Percentiles rank a stretch among this genome's conserved stretches.
phyloP scores from a whole-genome alignment of 2,113 vertebrate genomes.

The Anguilla rostrata region DNA sequence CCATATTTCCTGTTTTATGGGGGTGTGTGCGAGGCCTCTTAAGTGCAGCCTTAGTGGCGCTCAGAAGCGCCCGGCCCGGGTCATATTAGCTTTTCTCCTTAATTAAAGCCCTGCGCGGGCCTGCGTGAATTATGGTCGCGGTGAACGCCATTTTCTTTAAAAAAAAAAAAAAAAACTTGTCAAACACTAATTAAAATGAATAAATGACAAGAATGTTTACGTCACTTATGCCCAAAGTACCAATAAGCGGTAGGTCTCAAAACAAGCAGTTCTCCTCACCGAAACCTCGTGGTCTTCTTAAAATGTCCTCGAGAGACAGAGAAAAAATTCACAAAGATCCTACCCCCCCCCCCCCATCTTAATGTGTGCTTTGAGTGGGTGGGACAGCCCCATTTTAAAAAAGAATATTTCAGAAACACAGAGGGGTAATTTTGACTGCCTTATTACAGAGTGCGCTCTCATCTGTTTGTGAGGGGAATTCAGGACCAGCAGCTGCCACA shows the following conservation, averaged over 20 bases:
- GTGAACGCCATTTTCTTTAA: too few relatives aligned
- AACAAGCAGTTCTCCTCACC: not conserved
- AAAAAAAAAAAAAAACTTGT: slow-evolving; percentile 31
- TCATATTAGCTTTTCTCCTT: not conserved
- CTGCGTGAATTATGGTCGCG: slow-evolving; percentile 4
- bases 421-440: not conserved
- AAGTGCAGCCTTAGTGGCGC: not conserved
- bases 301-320: not conserved
- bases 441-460: not conserved
- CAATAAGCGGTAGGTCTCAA: too few relatives aligned
- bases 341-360: too few relatives aligned
- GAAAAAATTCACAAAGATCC: too few relatives aligned
- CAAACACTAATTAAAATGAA: slow-evolving; percentile 29
- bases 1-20: not conserved
- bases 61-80: not conserved
- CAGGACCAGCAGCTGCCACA: slow-evolving; percentile 38
- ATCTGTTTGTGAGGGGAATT: slow-evolving; percentile 20
- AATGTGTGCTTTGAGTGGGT: too few relatives aligned
- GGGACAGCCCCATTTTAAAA: not conserved
- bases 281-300: not conserved
- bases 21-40: not conserved
- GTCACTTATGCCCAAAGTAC: slow-evolving; percentile 12
- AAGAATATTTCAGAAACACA: not conserved
- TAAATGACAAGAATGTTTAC: not conserved
- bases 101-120: not conserved